Evolutionary conservation across 2,888 invertebrate species (phyloP), one percentile per base, ranked within the genome.

Genomic region (Drosophila seclusa): DNA sequence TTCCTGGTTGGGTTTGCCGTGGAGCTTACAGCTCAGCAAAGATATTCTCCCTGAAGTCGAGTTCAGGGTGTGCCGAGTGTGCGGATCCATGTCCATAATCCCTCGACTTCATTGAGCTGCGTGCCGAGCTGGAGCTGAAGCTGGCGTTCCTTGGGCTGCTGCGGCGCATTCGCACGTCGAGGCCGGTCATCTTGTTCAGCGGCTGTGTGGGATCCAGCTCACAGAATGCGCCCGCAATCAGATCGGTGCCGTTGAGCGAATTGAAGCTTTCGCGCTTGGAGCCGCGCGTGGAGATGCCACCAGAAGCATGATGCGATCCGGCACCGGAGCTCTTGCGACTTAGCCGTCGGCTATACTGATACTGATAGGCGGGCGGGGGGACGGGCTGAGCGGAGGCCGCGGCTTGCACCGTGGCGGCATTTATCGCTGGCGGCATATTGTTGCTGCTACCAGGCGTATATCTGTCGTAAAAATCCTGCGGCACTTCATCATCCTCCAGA

Each of bases 41-140:
- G n/a, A 93, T 92, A 42, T 93, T 93, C 85, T 93, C 93, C 90
- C 93, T 89, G 40, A 93, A 93, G 55, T 92, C 93, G 61, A 93
- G 71, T 27, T 92, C 93, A 16, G 92, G 92, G 78, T 93, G 93
- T 6, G 92, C 83, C 29, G 92, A 90, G 55, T 93, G 92, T 13
- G 85, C 72, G 11, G 91, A 92, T 40, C 91, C 82, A 27, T 91
- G 92, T 2, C 90, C 91, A 42, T 91, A 92, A 60, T 93, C 93
- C 7, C 92, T 86, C 11, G 93, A 93, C 66, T 93, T 93, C 61
- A 92, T 79, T n/a, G 93, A 93, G 68, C 93, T 92, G 45, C 93
- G 85, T 1, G 90, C 92, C 3, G 92, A 93, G 8, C 82, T 87
- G 38, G 92, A 92, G 8, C 90, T 91, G 71, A 91, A 92, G 45